Conservation (phyloP, 2,113 vertebrate genomes). For the Chascanopsetta lugubris region DNA sequence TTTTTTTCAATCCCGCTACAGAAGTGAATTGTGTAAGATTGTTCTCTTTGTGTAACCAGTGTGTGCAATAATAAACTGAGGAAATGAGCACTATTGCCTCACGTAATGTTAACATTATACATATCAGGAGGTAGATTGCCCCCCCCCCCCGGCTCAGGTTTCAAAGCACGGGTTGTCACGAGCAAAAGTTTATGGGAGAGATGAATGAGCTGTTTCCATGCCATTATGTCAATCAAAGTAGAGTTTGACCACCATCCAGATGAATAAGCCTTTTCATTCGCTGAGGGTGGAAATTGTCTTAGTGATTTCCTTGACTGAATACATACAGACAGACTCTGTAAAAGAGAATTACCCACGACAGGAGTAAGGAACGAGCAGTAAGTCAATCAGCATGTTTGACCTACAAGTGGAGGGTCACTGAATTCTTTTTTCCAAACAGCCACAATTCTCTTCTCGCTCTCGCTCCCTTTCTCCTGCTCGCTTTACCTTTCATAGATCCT, state of each 20-base stretch:
- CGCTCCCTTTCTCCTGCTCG: neutral
- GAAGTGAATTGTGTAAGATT: constrained; percentile 73
- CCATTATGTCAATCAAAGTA: constrained; percentile 56
- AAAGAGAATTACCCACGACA: neutral
- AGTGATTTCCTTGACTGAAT: constrained; percentile 38
- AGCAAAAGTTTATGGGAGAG: constrained; percentile 29
- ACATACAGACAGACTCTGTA: constrained; percentile 20
- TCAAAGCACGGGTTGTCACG: constrained; percentile 38
- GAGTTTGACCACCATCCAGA: constrained; percentile 30
- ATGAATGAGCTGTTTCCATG: constrained; percentile 62
- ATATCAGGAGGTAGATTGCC: constrained; percentile 59
- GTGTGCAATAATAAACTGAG: constrained; percentile 76
- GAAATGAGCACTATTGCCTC: constrained; percentile 71
- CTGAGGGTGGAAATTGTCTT: constrained; percentile 23
- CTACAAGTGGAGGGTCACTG: neutral
- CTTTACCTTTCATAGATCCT: no score
- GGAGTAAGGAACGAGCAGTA: constrained; percentile 5
- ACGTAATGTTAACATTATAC: constrained; percentile 70
- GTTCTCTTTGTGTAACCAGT: constrained; percentile 69
- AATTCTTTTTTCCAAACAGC: neutral
- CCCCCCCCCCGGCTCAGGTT: constrained; percentile 43
- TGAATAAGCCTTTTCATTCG: constrained; percentile 49
- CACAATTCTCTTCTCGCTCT: neutral
- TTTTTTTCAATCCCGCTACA: constrained; percentile 33
- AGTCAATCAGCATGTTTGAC: constrained; percentile 21